These are phyloP conservation scores for Heliopora coerulea DNA, from an alignment of 92 coral and sea anemone genomes.

Conservation along the genomic window DNA sequence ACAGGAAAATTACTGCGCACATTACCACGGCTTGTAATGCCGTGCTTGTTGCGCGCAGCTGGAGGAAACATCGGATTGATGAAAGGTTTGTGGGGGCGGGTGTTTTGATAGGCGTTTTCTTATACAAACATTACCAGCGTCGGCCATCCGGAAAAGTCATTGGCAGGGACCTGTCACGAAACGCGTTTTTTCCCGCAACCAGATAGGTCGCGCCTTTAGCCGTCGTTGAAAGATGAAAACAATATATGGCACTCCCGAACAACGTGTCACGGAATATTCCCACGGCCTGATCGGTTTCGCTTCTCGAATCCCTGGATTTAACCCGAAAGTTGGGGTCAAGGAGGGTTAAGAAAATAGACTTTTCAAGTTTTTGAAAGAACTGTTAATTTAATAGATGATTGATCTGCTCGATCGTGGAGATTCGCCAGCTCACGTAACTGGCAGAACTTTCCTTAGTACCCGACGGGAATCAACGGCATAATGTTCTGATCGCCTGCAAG, in stretches of 20 bases:
- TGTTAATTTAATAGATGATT: no score
- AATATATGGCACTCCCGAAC: not conserved
- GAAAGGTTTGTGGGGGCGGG: not conserved
- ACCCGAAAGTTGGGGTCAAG: not conserved
- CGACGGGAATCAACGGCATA: no score
- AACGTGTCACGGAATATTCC: not conserved
- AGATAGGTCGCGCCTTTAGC: not conserved
- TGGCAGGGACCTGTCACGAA: not conserved
- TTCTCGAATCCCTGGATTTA: not conserved
- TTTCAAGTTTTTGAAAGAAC: not conserved
- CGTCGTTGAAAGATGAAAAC: not conserved
- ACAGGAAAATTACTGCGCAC: not conserved
- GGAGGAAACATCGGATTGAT: not conserved
- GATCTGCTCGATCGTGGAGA: not conserved
- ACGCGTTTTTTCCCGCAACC: not conserved
- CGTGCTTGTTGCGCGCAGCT: not conserved
- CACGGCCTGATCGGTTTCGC: not conserved
- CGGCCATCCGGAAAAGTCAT: slow-evolving; percentile 6
- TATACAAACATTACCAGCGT: not conserved
- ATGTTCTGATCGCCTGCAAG: no score
- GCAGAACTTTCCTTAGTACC: no score
- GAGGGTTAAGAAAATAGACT: not conserved
- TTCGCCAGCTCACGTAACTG: not conserved
- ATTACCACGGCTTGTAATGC: not conserved
- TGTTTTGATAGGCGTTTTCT: not conserved